A percentile compares a stretch with the other conserved stretches of the same genome.
Evolutionary conservation across 1,140 invertebrate species (phyloP).

Genomic region (Zaprionus davidi): DNA sequence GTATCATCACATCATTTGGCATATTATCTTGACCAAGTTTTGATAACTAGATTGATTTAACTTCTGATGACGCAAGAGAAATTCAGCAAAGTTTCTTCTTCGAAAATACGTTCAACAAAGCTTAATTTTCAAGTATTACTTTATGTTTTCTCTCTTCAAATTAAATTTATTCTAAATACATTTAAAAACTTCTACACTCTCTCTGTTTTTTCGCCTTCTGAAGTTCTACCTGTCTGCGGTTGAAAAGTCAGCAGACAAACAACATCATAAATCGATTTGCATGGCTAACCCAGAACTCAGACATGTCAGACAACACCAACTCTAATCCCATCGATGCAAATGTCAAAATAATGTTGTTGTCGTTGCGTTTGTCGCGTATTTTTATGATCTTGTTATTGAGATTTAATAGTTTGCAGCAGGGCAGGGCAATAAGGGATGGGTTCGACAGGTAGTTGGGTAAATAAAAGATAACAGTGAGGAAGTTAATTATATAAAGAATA

Average conservation of each 20-base stretch:
- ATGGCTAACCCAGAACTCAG: background rate
- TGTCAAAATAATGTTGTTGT: constrained; percentile 64
- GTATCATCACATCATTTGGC: no score
- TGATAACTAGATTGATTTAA: no score
- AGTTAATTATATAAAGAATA: background rate
- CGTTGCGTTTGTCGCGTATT: constrained; percentile 50
- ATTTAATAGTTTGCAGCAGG: constrained; percentile 51
- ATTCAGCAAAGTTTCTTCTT: no score
- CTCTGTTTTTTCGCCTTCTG: background rate
- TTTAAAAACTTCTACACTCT: background rate
- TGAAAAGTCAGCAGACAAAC: constrained; percentile 60
- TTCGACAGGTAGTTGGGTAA: constrained; percentile 10
- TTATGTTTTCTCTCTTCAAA: no score
- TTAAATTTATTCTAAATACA: no score
- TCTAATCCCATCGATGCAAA: constrained; percentile 53
- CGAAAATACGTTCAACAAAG: no score
- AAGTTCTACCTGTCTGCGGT: constrained; percentile 59
- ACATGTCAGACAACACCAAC: background rate
- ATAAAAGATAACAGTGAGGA: background rate
- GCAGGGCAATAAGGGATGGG: background rate
- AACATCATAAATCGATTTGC: constrained; percentile 73
- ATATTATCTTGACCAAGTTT: no score
- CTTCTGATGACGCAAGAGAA: no score
- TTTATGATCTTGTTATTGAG: constrained; percentile 68
- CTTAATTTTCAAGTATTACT: no score